Evolutionary conservation across 1,140 invertebrate species (phyloP).

Genomic region (Drosophila biarmipes): DNA sequence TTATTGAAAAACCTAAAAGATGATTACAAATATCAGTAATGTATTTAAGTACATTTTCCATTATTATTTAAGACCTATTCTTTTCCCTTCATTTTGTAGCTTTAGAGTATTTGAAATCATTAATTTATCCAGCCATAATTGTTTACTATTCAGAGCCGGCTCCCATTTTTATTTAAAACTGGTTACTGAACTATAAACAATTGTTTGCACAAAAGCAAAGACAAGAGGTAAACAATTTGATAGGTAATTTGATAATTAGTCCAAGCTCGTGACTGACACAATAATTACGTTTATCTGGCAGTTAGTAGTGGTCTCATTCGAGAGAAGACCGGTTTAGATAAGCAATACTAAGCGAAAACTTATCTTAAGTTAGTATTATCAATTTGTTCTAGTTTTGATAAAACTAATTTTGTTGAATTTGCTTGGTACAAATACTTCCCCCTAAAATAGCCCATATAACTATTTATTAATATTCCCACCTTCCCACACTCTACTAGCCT

Average conservation of each 20-base stretch:
- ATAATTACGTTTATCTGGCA: slow-evolving; percentile 1
- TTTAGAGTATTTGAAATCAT: not conserved
- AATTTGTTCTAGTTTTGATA: slow-evolving; percentile 1
- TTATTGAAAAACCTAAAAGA: too few relatives aligned
- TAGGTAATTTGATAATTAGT: slow-evolving; percentile 20
- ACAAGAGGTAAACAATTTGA: not conserved
- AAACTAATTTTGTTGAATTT: not conserved
- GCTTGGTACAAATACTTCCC: too few relatives aligned
- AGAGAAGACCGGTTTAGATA: not conserved
- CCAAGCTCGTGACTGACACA: slow-evolving; percentile 14
- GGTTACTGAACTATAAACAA: not conserved
- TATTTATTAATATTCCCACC: slow-evolving; percentile 11
- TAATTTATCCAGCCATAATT: not conserved
- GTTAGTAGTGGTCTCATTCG: not conserved
- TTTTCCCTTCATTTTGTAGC: not conserved
- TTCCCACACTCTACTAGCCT: slow-evolving; percentile 24
- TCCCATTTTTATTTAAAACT: not conserved
- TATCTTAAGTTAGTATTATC: not conserved
- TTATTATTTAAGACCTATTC: not conserved
- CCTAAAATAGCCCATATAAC: slow-evolving; percentile 6
- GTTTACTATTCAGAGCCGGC: not conserved
- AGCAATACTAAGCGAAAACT: not conserved
- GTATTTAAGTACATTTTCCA: not conserved
- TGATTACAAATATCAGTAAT: too few relatives aligned
- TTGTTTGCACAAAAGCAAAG: not conserved